These are phyloP conservation scores for Scortum barcoo DNA, from an alignment of 2,113 vertebrate genomes.

Conservation along the genomic window DNA sequence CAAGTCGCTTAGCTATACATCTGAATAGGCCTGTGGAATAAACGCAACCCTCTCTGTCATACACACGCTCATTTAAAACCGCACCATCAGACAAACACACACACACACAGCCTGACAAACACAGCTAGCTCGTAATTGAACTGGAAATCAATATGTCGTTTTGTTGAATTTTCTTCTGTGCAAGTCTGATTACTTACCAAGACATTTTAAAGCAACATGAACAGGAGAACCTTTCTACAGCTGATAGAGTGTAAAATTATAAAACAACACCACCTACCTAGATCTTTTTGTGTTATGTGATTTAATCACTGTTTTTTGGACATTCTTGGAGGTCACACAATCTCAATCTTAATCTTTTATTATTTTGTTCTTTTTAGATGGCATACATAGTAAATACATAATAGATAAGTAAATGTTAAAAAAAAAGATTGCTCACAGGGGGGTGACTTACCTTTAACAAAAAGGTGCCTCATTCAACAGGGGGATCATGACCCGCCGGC, in stretches of 20 bases:
- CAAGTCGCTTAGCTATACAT: slow-evolving; percentile 65
- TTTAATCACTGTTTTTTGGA: not conserved
- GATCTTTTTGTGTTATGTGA: not conserved
- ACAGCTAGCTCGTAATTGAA: slow-evolving; percentile 7
- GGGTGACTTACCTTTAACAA: not conserved
- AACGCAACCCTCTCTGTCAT: slow-evolving; percentile 45
- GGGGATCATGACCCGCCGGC: slow-evolving; percentile 78
- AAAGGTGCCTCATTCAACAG: slow-evolving; percentile 54
- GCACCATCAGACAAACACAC: slow-evolving; percentile 24
- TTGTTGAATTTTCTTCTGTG: not conserved
- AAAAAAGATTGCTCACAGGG: not conserved
- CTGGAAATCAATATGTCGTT: slow-evolving; percentile 13
- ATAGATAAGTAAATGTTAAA: not conserved
- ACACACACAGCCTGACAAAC: slow-evolving; percentile 26
- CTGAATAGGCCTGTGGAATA: slow-evolving; percentile 67
- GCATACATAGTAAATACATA: not conserved
- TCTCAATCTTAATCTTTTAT: not conserved
- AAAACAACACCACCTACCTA: not conserved
- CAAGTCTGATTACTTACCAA: not conserved
- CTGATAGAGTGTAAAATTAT: not conserved
- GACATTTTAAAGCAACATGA: not conserved
- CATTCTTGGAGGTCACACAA: not conserved
- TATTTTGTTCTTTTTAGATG: not conserved
- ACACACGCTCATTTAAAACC: slow-evolving; percentile 47
- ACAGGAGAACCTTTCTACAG: not conserved